phyloP scores from a whole-genome alignment of 2,113 vertebrate species.

The Trogon surrucura region DNA sequence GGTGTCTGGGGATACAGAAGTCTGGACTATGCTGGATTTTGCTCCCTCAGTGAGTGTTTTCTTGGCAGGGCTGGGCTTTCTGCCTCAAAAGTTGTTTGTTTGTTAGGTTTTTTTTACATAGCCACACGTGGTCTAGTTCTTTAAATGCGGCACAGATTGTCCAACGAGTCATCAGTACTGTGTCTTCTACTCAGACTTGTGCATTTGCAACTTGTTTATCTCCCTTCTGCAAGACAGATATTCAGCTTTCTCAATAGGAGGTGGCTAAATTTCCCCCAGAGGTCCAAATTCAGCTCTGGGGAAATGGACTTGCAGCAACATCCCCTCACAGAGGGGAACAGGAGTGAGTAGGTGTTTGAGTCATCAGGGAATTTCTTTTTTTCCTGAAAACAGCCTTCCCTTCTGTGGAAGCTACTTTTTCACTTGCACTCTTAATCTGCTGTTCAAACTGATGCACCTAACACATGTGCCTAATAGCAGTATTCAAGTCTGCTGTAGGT shows the following conservation, averaged over 20 bases:
- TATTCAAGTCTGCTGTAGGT: background rate
- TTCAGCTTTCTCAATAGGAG: background rate
- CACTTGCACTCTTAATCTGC: background rate
- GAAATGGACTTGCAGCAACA: background rate
- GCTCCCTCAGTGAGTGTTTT: background rate
- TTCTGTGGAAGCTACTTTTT: background rate
- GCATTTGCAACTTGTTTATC: background rate
- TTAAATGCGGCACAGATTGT: background rate
- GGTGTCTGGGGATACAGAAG: background rate
- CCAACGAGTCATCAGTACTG: background rate
- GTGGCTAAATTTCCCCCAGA: background rate
- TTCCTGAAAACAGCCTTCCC: background rate
- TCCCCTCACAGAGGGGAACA: background rate
- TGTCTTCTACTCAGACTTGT: background rate
- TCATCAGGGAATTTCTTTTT: background rate
- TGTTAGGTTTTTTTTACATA: background rate
- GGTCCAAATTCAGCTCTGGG: background rate
- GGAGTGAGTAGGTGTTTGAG: background rate
- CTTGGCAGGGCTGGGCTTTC: background rate
- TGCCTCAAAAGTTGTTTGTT: background rate
- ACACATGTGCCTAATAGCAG: no score
- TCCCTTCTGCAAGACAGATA: background rate
- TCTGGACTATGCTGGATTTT: background rate
- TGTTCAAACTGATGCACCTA: background rate
- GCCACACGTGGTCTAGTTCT: background rate